Evolutionary conservation across 2,797 vertebrate species (phyloP).

Genomic region (Mus caroli): DNA sequence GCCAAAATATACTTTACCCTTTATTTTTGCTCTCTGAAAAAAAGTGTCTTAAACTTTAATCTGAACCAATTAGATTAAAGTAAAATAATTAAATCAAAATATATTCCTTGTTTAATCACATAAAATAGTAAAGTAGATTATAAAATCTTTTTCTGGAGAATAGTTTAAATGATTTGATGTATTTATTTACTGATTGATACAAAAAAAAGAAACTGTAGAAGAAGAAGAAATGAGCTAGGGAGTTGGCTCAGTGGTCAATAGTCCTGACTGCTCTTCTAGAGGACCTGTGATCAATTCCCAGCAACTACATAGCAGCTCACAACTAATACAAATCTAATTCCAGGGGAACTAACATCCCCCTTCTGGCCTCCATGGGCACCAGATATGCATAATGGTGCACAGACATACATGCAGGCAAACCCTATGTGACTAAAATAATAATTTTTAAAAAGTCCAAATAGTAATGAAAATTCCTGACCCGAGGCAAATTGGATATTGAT

Average conservation of each 20-base stretch:
- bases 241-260: background rate
- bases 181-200: background rate
- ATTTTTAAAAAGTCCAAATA: background rate
- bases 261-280: background rate
- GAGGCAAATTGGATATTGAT: background rate
- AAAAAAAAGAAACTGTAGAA: background rate
- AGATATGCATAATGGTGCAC: background rate
- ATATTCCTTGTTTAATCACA: background rate
- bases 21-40: background rate
- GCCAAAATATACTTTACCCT: background rate
- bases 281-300: background rate
- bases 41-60: background rate
- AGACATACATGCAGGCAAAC: too few relatives aligned
- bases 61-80: slow-evolving; percentile 16
- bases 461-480: background rate
- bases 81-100: slow-evolving; percentile 66
- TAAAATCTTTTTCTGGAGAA: slow-evolving; percentile 20
- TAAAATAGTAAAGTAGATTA: background rate
- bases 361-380: background rate
- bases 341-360: background rate
- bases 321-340: background rate
- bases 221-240: background rate
- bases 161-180: slow-evolving; percentile 15
- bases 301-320: background rate
- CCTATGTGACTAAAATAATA: background rate